Percentiles rank a stretch among this genome's conserved stretches.
phyloP scores from a whole-genome alignment of 2,888 invertebrate genomes.

The Opisthograptis luteolata region DNA sequence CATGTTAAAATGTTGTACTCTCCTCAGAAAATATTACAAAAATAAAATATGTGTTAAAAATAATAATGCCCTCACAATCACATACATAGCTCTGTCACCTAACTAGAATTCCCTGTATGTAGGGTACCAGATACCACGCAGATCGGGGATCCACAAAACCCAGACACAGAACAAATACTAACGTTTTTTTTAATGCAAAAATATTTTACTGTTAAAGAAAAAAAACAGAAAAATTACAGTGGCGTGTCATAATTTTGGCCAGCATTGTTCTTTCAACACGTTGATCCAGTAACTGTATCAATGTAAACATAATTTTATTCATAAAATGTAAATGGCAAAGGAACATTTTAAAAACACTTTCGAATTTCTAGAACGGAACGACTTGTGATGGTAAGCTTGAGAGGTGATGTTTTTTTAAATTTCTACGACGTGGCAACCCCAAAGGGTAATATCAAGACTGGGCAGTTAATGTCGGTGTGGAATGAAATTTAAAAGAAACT shows the following conservation, averaged over 20 bases:
- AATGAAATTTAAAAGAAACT: constrained; percentile 1
- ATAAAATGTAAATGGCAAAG: not conserved
- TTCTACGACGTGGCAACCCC: constrained; percentile 11
- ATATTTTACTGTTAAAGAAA: too few species aligned
- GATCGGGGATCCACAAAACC: too few species aligned
- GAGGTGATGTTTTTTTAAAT: not conserved
- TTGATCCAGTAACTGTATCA: not conserved
- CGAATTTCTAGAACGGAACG: not conserved
- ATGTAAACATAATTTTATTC: not conserved
- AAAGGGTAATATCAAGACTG: constrained; percentile 23
- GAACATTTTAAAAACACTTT: not conserved
- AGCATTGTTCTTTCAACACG: not conserved
- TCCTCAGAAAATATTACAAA: too few species aligned
- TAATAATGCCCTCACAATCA: too few species aligned
- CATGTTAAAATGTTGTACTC: too few species aligned
- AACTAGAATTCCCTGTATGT: too few species aligned
- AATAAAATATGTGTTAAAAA: too few species aligned
- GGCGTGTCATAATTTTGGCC: not conserved
- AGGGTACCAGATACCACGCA: too few species aligned
- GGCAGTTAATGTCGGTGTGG: constrained; percentile 4
- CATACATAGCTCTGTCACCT: too few species aligned
- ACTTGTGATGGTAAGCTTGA: not conserved
- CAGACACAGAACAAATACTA: too few species aligned
- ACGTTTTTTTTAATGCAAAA: too few species aligned
- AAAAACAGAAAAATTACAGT: too few species aligned